phyloP scores from a whole-genome alignment of 1,140 invertebrate genomes.

The Aphelinus certus region DNA sequence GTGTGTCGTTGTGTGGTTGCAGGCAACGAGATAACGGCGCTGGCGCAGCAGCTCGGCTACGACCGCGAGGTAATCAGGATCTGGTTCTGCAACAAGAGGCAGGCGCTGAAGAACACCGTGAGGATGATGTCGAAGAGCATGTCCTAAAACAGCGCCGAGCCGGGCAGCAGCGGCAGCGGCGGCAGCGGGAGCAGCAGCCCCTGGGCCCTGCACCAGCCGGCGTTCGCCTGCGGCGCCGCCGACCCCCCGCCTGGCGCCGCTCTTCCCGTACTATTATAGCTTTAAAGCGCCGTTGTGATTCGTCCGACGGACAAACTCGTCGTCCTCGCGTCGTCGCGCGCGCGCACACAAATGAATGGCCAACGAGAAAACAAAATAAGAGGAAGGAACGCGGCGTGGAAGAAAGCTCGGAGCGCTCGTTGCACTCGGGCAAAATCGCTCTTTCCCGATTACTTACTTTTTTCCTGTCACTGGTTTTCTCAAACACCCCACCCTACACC shows the following conservation, averaged over 20 bases:
- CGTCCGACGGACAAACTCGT: conserved; percentile 27
- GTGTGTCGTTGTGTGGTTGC: conserved; percentile 51
- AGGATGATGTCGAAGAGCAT: conserved; percentile 89
- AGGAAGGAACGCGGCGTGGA: no score
- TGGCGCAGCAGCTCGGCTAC: conserved; percentile 94
- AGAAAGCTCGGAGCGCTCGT: no score
- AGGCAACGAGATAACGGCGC: conserved; percentile 95
- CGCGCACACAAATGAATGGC: no score
- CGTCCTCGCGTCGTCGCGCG: no score
- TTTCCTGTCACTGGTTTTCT: no score
- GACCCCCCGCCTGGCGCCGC: not conserved
- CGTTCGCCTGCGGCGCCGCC: not conserved
- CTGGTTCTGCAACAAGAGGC: conserved; percentile 99
- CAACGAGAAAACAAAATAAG: no score
- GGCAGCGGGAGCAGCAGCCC: not conserved
- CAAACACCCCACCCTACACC: no score
- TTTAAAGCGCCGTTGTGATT: conserved; percentile 39
- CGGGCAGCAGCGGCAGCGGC: not conserved
- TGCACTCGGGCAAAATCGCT: no score
- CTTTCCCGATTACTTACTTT: no score
- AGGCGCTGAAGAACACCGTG: conserved; percentile 95
- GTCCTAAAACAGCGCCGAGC: conserved; percentile 50
- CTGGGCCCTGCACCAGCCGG: not conserved
- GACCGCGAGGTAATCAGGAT: conserved; percentile 97
- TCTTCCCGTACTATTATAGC: conserved; percentile 32